Conservation (phyloP, 37 sponge, comb jelly and placozoan genomes). For the Chondrilla cf. caribensis region DNA sequence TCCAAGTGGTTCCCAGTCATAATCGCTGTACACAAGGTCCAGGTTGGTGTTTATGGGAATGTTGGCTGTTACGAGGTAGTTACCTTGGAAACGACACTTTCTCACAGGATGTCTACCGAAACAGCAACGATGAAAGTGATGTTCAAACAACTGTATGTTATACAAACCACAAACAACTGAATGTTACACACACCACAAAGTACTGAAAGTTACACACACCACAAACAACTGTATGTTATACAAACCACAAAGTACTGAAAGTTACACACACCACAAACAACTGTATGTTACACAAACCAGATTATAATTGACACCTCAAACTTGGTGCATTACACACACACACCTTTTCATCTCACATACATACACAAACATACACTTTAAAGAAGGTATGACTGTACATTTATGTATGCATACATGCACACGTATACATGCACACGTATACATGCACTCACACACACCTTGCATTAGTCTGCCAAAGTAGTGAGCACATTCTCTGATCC, state of each 20-base stretch:
- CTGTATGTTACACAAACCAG: too few species aligned
- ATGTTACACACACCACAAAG: not conserved
- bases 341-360: too few species aligned
- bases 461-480: conserved; percentile 60
- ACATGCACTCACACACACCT: conserved; percentile 33
- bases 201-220: not conserved
- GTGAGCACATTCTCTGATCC: conserved; percentile 55
- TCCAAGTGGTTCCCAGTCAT: too few species aligned
- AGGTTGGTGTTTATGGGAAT: conserved; percentile 28
- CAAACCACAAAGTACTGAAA: too few species aligned
- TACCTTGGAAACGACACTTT: conserved; percentile 33
- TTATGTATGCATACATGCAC: too few species aligned
- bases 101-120: conserved; percentile 64
- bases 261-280: not conserved
- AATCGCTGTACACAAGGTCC: not conserved
- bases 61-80: conserved; percentile 43
- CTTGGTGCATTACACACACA: not conserved
- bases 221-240: not conserved
- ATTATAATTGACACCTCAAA: not conserved
- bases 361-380: not conserved
- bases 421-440: too few species aligned
- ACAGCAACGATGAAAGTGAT: too few species aligned
- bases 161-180: too few species aligned
- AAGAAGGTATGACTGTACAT: not conserved
- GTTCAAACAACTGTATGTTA: not conserved